Evolutionary conservation across 2,888 invertebrate genomes (phyloP), one percentile per base, ranked within the genome.

Genomic region (Carpatolechia fugitivella): DNA sequence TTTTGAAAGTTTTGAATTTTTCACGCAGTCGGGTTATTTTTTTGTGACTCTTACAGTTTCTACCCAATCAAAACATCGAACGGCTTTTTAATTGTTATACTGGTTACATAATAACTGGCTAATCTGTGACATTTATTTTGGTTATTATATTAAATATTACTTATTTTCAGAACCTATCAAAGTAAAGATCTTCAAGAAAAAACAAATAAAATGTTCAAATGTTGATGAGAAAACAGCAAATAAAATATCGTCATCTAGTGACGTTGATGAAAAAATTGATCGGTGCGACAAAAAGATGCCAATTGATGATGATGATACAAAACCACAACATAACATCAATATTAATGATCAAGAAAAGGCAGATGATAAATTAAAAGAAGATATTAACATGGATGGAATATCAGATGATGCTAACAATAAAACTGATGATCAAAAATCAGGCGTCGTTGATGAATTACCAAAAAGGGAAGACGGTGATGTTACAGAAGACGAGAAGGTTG

Each of bases 381-480:
- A 16, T n/a, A 16, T 38, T 8, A 2, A 14, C 6, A 14, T 8
- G 18, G 16, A 16, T 8, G 3, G 35, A 48, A 58, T n/a, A n/a
- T n/a, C n/a, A 24, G 56, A 47, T 31, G 40, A 44, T 36, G 3
- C n/a, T 46, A 52, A 47, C 30, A 61, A 54, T 24, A 13, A 50
- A 14, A 33, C 1, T 8, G n/a, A 50, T 20, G 35, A 35, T 13
- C 20, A 50, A 24, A 8, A 29, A 20, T n/a, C 36, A 7, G 31
- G 30, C 2, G 50, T 36, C 13, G n/a, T 6, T 36, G 29, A 49
- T 20, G 16, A 33, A 11, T n/a, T 8, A 10, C 8, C 1, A 4
- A 11, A 10, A 11, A 35, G 18, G 35, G 18, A 41, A 11, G 40
- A 41, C n/a, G 10, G 8, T 13, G 20, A 40, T 3, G 16, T 47